A percentile compares a stretch with the other conserved stretches of the same genome.
Conservation (phyloP, 1,140 invertebrate genomes). For the Solen grandis region DNA sequence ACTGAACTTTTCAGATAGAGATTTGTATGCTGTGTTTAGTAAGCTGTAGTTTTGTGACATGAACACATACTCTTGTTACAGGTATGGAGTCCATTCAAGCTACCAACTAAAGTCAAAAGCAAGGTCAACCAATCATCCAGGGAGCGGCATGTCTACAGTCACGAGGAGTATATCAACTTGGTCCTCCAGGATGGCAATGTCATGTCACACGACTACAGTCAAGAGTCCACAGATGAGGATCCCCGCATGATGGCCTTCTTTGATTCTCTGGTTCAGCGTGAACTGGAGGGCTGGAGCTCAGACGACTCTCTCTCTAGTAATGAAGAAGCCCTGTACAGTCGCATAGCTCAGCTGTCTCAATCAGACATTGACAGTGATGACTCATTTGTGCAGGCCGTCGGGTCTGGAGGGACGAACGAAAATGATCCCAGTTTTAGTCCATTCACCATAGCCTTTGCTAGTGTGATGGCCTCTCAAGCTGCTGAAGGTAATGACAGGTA, state of each 20-base stretch:
- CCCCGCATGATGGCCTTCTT: slow-evolving; percentile 98
- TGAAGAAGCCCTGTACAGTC: slow-evolving; percentile 73
- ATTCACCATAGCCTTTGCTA: slow-evolving; percentile 75
- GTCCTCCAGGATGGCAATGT: slow-evolving; percentile 88
- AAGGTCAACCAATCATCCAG: slow-evolving; percentile 41
- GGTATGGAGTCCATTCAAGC: slow-evolving; percentile 88
- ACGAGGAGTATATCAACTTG: slow-evolving; percentile 92
- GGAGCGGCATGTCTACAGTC: slow-evolving; percentile 89
- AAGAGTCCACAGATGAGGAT: slow-evolving; percentile 93
- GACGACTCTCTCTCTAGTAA: slow-evolving; percentile 68
- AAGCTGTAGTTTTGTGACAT: too few relatives aligned
- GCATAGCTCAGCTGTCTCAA: slow-evolving; percentile 66
- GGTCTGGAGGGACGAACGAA: slow-evolving; percentile 7
- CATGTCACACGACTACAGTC: slow-evolving; percentile 84
- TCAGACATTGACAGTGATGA: slow-evolving; percentile 59
- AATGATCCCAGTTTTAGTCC: slow-evolving; percentile 67
- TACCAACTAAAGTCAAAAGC: slow-evolving; percentile 23
- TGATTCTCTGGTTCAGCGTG: slow-evolving; percentile 94
- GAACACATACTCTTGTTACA: too few relatives aligned
- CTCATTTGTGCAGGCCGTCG: slow-evolving; percentile 26
- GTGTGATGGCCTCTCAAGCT: slow-evolving; percentile 68
- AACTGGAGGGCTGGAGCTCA: slow-evolving; percentile 86
- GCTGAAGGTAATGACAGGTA: slow-evolving; percentile 53
- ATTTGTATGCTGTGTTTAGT: too few relatives aligned
- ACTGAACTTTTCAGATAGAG: too few relatives aligned